These are phyloP conservation scores for Cetonia aurata DNA, from an alignment of 2,888 invertebrate genomes.

Conservation along the genomic window DNA sequence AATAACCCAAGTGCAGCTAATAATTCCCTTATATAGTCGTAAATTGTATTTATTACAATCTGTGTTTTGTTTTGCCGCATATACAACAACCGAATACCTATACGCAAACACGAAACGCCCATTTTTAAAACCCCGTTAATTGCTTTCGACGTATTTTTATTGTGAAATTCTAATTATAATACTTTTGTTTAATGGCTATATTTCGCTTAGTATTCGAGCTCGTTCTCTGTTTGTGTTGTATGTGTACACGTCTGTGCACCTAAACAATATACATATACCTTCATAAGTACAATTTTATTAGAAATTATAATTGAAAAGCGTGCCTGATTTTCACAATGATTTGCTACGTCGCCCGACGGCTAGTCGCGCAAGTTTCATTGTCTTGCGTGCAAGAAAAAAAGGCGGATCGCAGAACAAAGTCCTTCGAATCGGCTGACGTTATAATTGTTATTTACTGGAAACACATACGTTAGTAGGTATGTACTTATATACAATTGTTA, in stretches of 20 bases:
- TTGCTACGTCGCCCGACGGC: not conserved
- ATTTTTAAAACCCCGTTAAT: constrained; percentile 15
- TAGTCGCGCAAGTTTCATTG: constrained; percentile 1
- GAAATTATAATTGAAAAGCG: constrained; percentile 20
- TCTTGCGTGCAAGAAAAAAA: constrained; percentile 11
- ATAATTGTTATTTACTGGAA: constrained; percentile 35
- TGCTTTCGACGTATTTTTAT: constrained; percentile 12
- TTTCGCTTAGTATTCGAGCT: too few relatives aligned
- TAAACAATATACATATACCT: not conserved
- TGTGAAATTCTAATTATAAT: constrained; percentile 20
- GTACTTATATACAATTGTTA: constrained; percentile 22
- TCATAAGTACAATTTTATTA: constrained; percentile 18
- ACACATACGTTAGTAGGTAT: not conserved
- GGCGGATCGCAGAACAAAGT: constrained; percentile 23
- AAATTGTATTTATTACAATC: too few relatives aligned
- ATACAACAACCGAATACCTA: too few relatives aligned
- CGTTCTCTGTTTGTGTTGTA: too few relatives aligned
- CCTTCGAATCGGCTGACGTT: constrained; percentile 30
- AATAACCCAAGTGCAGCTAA: too few relatives aligned
- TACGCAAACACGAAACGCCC: constrained; percentile 5
- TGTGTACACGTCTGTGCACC: too few relatives aligned
- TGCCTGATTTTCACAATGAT: constrained; percentile 14
- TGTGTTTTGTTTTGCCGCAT: too few relatives aligned
- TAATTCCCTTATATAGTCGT: too few relatives aligned
- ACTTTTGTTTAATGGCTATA: not conserved